Base-by-base conservation (phyloP, 30 jellyfish, hydroid and myxozoan genomes). In the Aurelia coerulea region DNA sequence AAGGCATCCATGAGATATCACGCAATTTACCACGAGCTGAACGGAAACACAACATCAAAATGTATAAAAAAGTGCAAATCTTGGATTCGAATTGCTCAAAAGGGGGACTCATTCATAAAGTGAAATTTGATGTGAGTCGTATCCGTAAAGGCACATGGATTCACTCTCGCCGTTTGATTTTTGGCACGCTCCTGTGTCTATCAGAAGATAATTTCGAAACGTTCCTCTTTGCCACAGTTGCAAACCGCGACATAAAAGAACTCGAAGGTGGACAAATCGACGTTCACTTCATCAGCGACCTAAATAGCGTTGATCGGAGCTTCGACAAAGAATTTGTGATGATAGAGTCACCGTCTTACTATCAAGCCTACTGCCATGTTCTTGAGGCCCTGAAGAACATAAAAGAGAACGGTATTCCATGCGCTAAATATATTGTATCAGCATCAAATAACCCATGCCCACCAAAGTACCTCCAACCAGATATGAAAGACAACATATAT, bases 291-390 rank as follows among this genome's bases (percentile, higher is more conserved):
- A 34, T 18, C 23, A 62, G 78, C 39, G 80, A 79, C 14, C 66
- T 46, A 18, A 73, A 65, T 56, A 50, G 34, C 1, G 78, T 23
- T 34, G 17, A 68, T 50, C 19, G 18, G 15, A 53, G 37, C 16
- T 78, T 35, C 19, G 52, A 33, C 23, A 50, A 17, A 29, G 72
- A 37, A 18, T 81, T 75, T 59, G 68, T 32, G 31, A 88, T 88
- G 97, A 93, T 74, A 17, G 97, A 88, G 78, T 88, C 86, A 15
- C 97, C 97, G 34, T 42, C 97, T 7, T 88, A 23, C 42, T 88
- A 64, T 52, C 84, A 88, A 80, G 97, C 97, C 52, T 88, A 88
- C 50, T 33, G 88, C 66, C 97, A 88, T 80, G 97, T 88, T 12
- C 32, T 80, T 62, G 83, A 79, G 35, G 78, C 94, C 41, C 50